Evolutionary conservation across 2,888 invertebrate species (phyloP).

Genomic region (Drosophila cognata): DNA sequence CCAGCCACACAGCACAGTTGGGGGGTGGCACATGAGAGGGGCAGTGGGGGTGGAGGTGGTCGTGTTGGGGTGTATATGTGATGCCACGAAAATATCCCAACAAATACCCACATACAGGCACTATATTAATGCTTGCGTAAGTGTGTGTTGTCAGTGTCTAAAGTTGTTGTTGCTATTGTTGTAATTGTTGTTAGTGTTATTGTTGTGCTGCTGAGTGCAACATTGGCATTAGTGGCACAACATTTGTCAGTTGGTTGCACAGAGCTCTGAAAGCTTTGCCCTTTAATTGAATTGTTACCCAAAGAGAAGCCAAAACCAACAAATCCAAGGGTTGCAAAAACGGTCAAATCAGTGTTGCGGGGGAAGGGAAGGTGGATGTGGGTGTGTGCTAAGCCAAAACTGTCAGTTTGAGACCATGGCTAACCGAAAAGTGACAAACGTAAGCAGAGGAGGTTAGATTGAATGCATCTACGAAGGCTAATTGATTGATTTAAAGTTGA

Average conservation of each 20-base stretch:
- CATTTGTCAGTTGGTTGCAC: conserved; percentile 44
- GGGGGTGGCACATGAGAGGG: neutral
- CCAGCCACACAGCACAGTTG: conserved; percentile 27
- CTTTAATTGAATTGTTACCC: conserved; percentile 42
- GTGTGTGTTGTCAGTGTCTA: conserved; percentile 43
- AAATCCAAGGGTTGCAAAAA: conserved; percentile 27
- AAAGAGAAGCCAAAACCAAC: conserved; percentile 24
- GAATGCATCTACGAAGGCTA: neutral
- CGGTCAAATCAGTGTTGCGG: neutral
- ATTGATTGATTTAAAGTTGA: conserved; percentile 1
- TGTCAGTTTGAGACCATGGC: conserved; percentile 32
- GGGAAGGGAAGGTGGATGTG: neutral
- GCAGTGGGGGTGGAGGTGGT: neutral
- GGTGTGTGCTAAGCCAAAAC: conserved; percentile 6
- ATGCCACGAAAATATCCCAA: conserved; percentile 13
- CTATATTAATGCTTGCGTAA: conserved; percentile 25
- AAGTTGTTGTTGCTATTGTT: conserved; percentile 5
- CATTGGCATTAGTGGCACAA: conserved; percentile 41
- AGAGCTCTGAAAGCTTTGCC: conserved; percentile 35
- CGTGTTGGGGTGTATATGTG: neutral
- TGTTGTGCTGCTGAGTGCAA: conserved; percentile 40
- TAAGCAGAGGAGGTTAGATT: conserved; percentile 18
- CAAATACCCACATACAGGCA: conserved; percentile 10
- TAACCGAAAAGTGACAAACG: conserved; percentile 1
- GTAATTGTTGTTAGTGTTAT: conserved; percentile 4